phyloP scores from a whole-genome alignment of 2,888 invertebrate species.

The Isotomurus palustris region DNA sequence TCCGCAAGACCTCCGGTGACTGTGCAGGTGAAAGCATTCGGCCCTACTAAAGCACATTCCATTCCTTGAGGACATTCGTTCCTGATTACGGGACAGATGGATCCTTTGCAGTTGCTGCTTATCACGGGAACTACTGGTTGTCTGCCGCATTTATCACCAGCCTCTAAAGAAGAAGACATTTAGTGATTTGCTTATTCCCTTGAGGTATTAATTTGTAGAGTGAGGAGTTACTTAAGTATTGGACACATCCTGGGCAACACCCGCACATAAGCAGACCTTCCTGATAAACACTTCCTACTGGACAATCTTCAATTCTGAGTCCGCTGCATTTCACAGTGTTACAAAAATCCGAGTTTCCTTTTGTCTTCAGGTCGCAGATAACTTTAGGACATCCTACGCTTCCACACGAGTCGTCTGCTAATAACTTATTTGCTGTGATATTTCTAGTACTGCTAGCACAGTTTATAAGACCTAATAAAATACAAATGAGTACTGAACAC shows the following conservation, averaged over 20 bases:
- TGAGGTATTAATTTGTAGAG: neutral
- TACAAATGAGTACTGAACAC: no score
- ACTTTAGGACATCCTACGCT: conserved; percentile 29
- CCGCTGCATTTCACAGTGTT: conserved; percentile 29
- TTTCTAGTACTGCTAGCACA: no score
- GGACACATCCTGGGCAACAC: conserved; percentile 41
- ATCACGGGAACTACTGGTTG: conserved; percentile 4
- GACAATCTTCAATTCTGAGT: conserved; percentile 21
- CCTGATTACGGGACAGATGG: conserved; percentile 19
- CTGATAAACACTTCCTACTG: conserved; percentile 21
- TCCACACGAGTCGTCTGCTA: no score
- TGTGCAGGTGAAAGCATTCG: neutral
- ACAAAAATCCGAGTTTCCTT: conserved; percentile 18
- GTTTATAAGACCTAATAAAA: no score
- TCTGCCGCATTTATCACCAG: conserved; percentile 11
- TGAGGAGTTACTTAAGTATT: conserved; percentile 25
- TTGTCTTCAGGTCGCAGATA: conserved; percentile 24
- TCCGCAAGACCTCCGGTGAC: neutral
- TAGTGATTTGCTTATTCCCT: neutral
- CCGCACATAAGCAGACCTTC: conserved; percentile 32
- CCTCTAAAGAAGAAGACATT: conserved; percentile 3
- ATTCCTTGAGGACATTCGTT: conserved; percentile 18
- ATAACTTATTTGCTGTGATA: no score
- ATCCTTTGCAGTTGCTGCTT: conserved; percentile 18
- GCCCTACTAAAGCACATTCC: conserved; percentile 5